Conservation (phyloP, 2,113 vertebrate genomes). For the Cichladusa arquata region DNA sequence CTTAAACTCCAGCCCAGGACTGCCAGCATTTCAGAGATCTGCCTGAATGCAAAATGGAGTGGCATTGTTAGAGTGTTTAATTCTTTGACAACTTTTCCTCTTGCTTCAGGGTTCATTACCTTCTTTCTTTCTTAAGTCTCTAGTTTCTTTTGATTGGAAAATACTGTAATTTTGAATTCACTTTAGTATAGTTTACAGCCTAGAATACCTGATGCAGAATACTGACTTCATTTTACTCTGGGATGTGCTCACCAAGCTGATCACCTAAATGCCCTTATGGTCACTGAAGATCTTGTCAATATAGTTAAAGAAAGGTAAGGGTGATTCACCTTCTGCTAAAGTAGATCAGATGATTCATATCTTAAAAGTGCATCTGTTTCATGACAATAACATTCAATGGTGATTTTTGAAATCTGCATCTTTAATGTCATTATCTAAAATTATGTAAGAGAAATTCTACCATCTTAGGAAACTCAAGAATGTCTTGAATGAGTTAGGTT, state of each 20-base stretch:
- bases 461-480: not conserved
- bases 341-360: not conserved
- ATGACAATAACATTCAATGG: rapidly evolving
- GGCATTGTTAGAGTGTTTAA: not conserved
- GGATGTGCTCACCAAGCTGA: not conserved
- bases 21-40: not conserved
- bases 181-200: not conserved
- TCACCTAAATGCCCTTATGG: not conserved
- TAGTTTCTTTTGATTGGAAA: not conserved
- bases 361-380: not conserved
- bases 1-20: not conserved
- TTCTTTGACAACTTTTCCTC: not conserved
- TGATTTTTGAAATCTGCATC: not conserved
- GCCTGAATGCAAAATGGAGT: not conserved
- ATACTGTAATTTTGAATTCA: not conserved
- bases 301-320: not conserved
- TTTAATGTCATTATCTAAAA: not conserved
- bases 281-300: not conserved
- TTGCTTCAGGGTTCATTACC: not conserved
- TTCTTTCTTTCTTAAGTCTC: not conserved
- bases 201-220: not conserved
- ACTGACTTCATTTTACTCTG: not conserved
- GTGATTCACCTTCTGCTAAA: not conserved
- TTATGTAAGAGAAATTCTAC: not conserved
- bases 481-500: not conserved